Conservation (phyloP, 2,888 invertebrate species). For the Serrognathus titanus region DNA sequence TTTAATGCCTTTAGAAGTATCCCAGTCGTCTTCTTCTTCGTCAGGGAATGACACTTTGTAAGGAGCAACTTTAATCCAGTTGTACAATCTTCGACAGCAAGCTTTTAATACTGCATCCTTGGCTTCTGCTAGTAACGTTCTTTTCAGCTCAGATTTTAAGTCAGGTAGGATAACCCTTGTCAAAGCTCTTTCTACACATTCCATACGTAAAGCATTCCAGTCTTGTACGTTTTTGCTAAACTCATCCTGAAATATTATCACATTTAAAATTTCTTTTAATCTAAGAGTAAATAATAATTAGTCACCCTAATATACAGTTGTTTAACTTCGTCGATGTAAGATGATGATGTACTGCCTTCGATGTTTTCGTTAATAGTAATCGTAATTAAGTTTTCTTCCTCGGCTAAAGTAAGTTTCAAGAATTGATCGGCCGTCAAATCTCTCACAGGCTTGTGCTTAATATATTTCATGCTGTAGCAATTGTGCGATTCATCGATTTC, state of each 20-base stretch:
- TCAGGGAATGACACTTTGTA: constrained; percentile 70
- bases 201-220: constrained; percentile 88
- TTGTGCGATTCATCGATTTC: constrained; percentile 95
- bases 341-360: constrained; percentile 71
- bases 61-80: constrained; percentile 85
- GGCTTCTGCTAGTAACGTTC: constrained; percentile 77
- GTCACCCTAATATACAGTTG: constrained; percentile 74
- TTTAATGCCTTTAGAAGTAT: constrained; percentile 75
- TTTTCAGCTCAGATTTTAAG: constrained; percentile 79
- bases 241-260: constrained; percentile 65
- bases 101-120: constrained; percentile 81
- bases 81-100: constrained; percentile 82
- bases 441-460: constrained; percentile 88
- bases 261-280: constrained; percentile 13
- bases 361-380: constrained; percentile 71
- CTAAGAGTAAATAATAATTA: neutral
- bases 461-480: constrained; percentile 82
- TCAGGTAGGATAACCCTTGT: constrained; percentile 87
- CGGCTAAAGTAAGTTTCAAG: constrained; percentile 75
- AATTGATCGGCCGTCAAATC: constrained; percentile 89
- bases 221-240: constrained; percentile 91
- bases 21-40: constrained; percentile 91
- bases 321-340: constrained; percentile 86
- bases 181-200: constrained; percentile 85
- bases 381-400: constrained; percentile 77